Evolutionary conservation across 2,888 invertebrate species (phyloP), one percentile per base, ranked within the genome.

Genomic region (Epirrhoe tristata): DNA sequence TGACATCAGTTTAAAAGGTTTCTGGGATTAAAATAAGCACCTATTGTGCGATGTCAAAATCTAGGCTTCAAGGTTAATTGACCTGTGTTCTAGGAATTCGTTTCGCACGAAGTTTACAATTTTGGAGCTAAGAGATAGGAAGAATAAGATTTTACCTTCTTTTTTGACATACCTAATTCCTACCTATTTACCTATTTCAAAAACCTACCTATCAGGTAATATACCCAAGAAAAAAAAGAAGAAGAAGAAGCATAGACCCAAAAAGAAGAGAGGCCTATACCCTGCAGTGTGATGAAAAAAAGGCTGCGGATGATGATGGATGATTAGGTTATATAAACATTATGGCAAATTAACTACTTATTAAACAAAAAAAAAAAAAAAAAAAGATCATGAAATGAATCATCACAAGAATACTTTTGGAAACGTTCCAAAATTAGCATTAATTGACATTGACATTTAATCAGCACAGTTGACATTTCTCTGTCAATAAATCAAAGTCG

Each of bases 41-140:
- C 63, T 58, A 64, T 64, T 57, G 60, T 66, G 57, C 57, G 7
- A 32, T 60, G 57, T 39, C 48, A n/a, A 61, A 58, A 58, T 57
- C 58, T 65, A 63, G 63, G 61, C 57, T 56, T 58, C 60, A 69
- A 67, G 69, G 69, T 50, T 55, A 65, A 24, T 53, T 8, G 7
- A 50, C 51, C 34, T 17, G 34, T 58, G 36, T 56, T 66, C 60
- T 63, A 12, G 34, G 57, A 66, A 70, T 64, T 58, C 0, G 57
- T 60, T 50, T 66, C 50, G 51, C 51, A 52, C 56, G 57, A 46
- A 6, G 10, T 46, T 14, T n/a, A 34, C 43, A 39, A 43, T 59
- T 39, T 55, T 7, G 51, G 31, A 58, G 55, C 8, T 50, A 6
- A 12, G 53, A 24, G 8, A 5, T 61, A 32, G 14, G 14, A 46